Evolutionary conservation across 2,113 vertebrate genomes (phyloP).

Genomic region (Elaphurus davidianus): DNA sequence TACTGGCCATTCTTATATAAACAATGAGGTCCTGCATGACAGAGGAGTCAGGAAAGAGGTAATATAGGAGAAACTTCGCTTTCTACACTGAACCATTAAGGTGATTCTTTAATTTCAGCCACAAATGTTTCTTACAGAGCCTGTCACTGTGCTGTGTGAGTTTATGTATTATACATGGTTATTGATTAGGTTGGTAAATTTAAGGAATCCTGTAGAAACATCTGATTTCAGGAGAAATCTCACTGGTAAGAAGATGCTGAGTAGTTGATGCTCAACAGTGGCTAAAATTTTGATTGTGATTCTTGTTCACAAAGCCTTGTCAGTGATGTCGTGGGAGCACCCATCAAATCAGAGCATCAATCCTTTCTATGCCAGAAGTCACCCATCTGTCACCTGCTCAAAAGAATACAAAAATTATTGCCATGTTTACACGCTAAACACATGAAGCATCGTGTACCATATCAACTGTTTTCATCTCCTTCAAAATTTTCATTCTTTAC

Average conservation of each 20-base stretch:
- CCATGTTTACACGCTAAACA: neutral
- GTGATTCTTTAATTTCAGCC: neutral
- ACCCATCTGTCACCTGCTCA: slow-evolving; percentile 60
- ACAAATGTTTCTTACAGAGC: neutral
- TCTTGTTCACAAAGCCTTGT: neutral
- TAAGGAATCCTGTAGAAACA: neutral
- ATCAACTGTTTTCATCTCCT: slow-evolving; percentile 26
- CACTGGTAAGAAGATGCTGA: neutral
- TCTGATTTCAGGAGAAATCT: neutral
- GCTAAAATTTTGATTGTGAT: neutral
- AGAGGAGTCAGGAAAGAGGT: neutral
- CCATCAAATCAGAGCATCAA: neutral
- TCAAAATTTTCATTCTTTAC: neutral
- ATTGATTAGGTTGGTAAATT: neutral
- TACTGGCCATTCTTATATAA: neutral
- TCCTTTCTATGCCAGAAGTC: slow-evolving; percentile 32
- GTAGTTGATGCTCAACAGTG: neutral
- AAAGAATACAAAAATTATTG: slow-evolving; percentile 7
- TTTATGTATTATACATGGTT: neutral
- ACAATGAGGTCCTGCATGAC: neutral
- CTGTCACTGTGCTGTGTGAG: neutral
- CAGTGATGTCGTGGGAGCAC: neutral
- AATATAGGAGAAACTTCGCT: neutral
- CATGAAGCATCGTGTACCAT: neutral
- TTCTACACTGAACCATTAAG: neutral